Evolutionary conservation across 2,888 invertebrate genomes (phyloP), one percentile per base, ranked within the genome.

Genomic region (Alloscopus bannaensis): DNA sequence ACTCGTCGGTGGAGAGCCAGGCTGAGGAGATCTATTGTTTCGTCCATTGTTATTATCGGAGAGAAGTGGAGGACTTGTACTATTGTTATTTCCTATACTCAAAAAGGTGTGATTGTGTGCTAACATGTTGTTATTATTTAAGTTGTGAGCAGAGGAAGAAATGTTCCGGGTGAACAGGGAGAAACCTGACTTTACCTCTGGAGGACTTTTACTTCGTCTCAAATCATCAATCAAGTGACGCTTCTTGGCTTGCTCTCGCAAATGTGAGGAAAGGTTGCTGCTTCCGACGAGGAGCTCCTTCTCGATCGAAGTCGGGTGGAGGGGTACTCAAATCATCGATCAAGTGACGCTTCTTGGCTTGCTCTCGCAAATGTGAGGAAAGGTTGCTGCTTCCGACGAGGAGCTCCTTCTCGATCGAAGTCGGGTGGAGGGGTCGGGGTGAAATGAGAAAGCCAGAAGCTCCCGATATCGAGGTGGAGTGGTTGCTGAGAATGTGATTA

Each of bases 221-320:
- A 83, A 64, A n/a, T 84, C 84, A 71, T 84, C 84, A 75, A 84
- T 84, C 75, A 84, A 70, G 69, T 84, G 82, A 60, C 84, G 70
- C 65, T 82, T 82, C 40, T 70, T 81, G 18, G 50, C 62, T n/a
- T 81, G 50, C 69, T 73, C 36, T 66, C 65, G n/a, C 40, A 57
- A 16, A 26, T 55, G 22, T 24, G 55, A 26, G 2, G 20, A 16
- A 2, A 31, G 31, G 16, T 40, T 18, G 22, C 20, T 59, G 40
- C n/a, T 18, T 24, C 59, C 11, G 62, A 69, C 29, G 45, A 60
- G 55, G 24, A 68, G 8, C 40, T 73, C 52, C 26, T 65, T 65
- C 40, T 73, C 65, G 42, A 65, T 42, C 13, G 31, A 18, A 45
- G 47, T 8, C 22, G 66, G 73, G 65, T 72, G 80, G 20, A 65